Evolutionary conservation across 1,140 invertebrate genomes (phyloP).

Genomic region (Phymorhynchus buccinoides): DNA sequence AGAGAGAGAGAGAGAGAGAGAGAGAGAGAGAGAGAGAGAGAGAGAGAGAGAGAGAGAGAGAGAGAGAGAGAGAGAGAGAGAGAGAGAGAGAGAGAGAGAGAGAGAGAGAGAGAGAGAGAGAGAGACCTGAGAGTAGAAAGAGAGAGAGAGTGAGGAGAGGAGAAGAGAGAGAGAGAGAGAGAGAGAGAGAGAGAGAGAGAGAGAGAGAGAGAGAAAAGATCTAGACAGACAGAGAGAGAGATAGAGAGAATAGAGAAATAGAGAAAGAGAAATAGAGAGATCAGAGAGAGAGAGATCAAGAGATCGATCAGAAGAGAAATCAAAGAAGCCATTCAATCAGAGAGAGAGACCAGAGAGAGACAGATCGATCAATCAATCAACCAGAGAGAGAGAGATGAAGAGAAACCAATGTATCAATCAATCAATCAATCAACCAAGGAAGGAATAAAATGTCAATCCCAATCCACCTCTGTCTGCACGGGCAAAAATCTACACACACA

Average conservation of each 20-base stretch:
- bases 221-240: background rate
- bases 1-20: no score
- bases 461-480: no score
- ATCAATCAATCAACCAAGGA: no score
- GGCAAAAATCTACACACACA: no score
- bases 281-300: background rate
- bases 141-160: background rate
- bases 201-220: background rate
- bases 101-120: background rate
- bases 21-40: no score
- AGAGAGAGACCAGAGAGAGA: background rate
- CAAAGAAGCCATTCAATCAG: no score
- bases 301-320: no score
- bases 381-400: no score
- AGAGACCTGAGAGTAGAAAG: background rate
- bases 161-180: background rate
- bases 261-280: background rate
- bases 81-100: background rate
- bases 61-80: background rate
- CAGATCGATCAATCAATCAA: no score
- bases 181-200: background rate
- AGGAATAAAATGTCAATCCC: no score
- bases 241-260: background rate
- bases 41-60: no score
- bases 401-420: no score